Conservation (phyloP, 2,797 vertebrate genomes). For the Mustela erminea region DNA sequence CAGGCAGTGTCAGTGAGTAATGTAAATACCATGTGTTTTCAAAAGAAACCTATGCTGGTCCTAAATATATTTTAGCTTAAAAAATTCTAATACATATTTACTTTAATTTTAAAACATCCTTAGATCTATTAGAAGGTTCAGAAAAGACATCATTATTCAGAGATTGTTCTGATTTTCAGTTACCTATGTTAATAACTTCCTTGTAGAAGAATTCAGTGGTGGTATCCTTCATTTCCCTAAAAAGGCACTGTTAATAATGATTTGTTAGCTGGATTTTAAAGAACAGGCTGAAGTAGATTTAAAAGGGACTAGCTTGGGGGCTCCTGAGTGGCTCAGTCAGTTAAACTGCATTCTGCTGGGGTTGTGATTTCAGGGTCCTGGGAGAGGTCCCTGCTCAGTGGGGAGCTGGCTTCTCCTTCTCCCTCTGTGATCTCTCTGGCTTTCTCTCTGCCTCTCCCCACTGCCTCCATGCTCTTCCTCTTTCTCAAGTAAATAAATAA, state of each 20-base stretch:
- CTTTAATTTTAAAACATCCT: neutral
- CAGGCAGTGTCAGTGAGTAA: neutral
- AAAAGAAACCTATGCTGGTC: neutral
- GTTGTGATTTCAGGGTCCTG: neutral
- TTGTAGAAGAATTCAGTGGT: conserved; percentile 43
- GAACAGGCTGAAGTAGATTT: neutral
- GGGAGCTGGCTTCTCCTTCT: neutral
- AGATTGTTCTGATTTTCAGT: neutral
- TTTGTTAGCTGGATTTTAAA: conserved; percentile 47
- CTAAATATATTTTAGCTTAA: neutral
- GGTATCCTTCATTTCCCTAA: neutral
- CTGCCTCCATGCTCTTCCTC: neutral
- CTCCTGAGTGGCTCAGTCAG: neutral
- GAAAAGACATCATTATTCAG: neutral
- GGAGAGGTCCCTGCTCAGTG: neutral
- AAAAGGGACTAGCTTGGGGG: neutral
- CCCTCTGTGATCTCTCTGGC: neutral
- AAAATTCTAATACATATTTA: neutral
- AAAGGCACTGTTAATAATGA: conserved; percentile 44
- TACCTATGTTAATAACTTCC: neutral
- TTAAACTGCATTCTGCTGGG: neutral
- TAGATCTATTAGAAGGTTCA: conserved; percentile 22
- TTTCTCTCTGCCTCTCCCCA: neutral
- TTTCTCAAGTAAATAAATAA: neutral
- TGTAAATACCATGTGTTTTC: neutral